Percentiles rank a stretch among this genome's conserved stretches.
phyloP scores from a whole-genome alignment of 2,888 invertebrate genomes.

The Ornithoptera priamus region DNA sequence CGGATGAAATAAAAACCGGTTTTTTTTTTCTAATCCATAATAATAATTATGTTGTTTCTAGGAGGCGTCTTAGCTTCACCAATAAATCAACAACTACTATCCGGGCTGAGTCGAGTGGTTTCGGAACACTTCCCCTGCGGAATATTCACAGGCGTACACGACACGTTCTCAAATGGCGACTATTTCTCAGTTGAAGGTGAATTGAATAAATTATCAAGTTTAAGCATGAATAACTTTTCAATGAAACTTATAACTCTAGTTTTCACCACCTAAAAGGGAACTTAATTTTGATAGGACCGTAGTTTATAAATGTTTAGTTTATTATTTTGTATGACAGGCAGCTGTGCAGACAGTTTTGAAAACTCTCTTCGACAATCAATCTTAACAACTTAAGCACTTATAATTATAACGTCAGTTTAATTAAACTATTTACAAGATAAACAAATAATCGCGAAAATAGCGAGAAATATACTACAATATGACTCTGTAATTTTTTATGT shows the following conservation, averaged over 20 bases:
- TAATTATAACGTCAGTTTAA: no score
- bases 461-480: background rate
- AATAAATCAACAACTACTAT: background rate
- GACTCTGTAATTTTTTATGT: background rate
- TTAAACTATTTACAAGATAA: no score
- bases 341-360: background rate
- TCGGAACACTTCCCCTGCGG: background rate
- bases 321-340: background rate
- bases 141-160: background rate
- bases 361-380: background rate
- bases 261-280: background rate
- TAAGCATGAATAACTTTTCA: background rate
- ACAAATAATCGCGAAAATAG: background rate
- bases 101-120: background rate
- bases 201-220: background rate
- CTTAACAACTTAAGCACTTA: no score
- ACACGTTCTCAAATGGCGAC: background rate
- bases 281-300: no score
- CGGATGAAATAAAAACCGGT: no score
- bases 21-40: no score
- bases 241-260: background rate
- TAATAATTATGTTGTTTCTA: background rate
- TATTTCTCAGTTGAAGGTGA: constrained; percentile 1
- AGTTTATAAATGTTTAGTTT: background rate
- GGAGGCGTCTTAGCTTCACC: background rate